Conservation (phyloP, 2,113 vertebrate species). For the Muscicapa adusta region DNA sequence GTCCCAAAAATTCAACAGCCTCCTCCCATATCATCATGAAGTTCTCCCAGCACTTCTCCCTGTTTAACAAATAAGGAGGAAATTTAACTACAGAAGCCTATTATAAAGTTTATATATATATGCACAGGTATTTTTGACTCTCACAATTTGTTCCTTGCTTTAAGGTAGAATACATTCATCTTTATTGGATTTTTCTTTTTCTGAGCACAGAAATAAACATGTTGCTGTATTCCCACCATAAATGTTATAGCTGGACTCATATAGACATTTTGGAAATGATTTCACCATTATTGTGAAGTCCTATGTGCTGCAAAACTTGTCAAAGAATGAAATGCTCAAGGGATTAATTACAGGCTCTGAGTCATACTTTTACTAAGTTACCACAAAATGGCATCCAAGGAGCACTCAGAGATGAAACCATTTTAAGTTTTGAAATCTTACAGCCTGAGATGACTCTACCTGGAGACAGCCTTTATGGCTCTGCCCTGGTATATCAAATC, state of each 20-base stretch:
- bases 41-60: background rate
- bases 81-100: background rate
- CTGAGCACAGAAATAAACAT: background rate
- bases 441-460: background rate
- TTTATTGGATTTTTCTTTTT: background rate
- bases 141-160: background rate
- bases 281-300: background rate
- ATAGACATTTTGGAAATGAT: background rate
- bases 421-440: background rate
- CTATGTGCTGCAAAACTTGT: background rate
- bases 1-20: background rate
- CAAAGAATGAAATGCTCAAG: background rate
- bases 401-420: background rate
- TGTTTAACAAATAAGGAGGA: background rate
- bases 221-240: background rate
- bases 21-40: background rate
- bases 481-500: background rate
- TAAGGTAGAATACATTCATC: background rate
- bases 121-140: background rate
- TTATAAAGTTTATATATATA: background rate
- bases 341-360: constrained; percentile 10
- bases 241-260: background rate
- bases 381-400: background rate
- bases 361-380: background rate
- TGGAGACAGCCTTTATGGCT: background rate